Conservation (phyloP, 2,797 vertebrate species). For the Gila robusta region DNA sequence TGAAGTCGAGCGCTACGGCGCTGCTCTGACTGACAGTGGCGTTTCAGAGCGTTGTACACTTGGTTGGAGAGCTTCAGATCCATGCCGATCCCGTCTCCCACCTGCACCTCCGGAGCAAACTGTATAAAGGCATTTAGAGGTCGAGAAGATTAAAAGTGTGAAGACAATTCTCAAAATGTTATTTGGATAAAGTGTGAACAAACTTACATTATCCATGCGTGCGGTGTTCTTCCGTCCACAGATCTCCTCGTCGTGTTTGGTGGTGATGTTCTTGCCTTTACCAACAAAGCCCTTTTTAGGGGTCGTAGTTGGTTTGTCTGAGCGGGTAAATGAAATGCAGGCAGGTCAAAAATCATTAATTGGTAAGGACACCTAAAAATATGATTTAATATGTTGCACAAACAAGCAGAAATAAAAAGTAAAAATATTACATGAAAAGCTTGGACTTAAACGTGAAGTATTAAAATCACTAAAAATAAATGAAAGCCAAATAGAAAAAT, state of each 20-base stretch:
- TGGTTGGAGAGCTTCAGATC: constrained; percentile 96
- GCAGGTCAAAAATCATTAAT: background rate
- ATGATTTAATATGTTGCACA: background rate
- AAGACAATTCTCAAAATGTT: background rate
- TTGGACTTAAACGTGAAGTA: background rate
- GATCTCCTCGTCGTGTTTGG: constrained; percentile 92
- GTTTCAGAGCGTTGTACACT: constrained; percentile 96
- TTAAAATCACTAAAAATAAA: background rate
- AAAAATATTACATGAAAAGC: background rate
- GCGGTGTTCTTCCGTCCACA: constrained; percentile 97
- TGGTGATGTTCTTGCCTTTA: constrained; percentile 98
- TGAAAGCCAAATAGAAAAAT: background rate
- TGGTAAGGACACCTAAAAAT: background rate
- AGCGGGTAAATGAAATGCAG: background rate
- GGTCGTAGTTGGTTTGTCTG: constrained; percentile 90
- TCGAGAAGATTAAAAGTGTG: background rate
- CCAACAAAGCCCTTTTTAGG: constrained; percentile 91
- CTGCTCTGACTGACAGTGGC: constrained; percentile 92
- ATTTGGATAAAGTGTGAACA: background rate
- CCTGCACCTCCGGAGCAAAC: constrained; percentile 95
- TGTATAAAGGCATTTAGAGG: constrained; percentile 61
- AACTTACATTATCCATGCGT: constrained; percentile 94
- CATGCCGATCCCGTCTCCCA: constrained; percentile 95
- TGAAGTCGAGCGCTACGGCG: constrained; percentile 91
- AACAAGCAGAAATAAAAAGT: background rate